These are phyloP conservation scores for Aplocera efformata DNA, from an alignment of 2,888 invertebrate species.

Conservation along the genomic window DNA sequence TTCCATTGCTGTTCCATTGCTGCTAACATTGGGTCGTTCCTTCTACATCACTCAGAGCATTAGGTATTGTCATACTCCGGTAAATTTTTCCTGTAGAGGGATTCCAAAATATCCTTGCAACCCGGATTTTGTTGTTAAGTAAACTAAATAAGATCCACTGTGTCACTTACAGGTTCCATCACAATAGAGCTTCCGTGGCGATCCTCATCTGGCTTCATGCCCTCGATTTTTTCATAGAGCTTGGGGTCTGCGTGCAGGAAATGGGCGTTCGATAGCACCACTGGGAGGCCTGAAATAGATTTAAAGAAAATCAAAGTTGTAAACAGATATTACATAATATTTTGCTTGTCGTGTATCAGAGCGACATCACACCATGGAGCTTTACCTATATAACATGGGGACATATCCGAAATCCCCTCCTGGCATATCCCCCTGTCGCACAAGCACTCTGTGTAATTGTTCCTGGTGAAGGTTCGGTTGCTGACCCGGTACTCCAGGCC, in stretches of 20 bases:
- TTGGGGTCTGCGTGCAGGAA: slow-evolving; percentile 82
- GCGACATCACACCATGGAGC: no score
- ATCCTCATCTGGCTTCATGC: slow-evolving; percentile 76
- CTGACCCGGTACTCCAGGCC: slow-evolving; percentile 82
- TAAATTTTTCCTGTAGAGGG: no score
- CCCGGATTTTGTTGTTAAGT: no score
- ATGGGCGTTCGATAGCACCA: slow-evolving; percentile 80
- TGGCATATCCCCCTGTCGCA: slow-evolving; percentile 75
- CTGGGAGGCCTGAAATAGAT: slow-evolving; percentile 80
- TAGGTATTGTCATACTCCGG: no score
- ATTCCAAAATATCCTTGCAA: no score
- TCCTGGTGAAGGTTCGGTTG: slow-evolving; percentile 81
- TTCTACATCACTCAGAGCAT: no score
- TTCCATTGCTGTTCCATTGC: no score
- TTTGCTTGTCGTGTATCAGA: no score
- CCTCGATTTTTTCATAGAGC: slow-evolving; percentile 80
- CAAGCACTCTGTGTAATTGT: slow-evolving; percentile 83
- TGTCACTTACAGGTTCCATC: slow-evolving; percentile 83
- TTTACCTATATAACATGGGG: slow-evolving; percentile 87
- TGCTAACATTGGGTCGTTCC: no score
- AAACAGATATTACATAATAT: no score
- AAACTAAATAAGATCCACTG: neutral
- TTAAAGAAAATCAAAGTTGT: no score
- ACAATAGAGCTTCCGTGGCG: slow-evolving; percentile 63
- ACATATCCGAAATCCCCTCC: slow-evolving; percentile 84